These are phyloP conservation scores for Macroramphosus scolopax DNA, from an alignment of 2,797 vertebrate genomes.

Conservation along the genomic window DNA sequence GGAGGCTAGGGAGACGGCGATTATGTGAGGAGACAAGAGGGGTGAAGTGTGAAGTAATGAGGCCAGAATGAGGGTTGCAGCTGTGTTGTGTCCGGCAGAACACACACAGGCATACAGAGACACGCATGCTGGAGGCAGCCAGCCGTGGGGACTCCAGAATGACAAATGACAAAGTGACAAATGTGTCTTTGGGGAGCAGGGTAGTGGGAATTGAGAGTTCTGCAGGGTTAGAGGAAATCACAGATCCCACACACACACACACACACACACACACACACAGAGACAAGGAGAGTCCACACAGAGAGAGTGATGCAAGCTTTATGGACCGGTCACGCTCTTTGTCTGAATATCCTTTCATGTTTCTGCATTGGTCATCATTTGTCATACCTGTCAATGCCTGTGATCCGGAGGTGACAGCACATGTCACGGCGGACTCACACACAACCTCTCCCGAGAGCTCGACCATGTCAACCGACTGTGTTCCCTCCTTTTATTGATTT, in stretches of 20 bases:
- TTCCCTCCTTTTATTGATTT: slow-evolving; percentile 44
- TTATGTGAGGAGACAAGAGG: slow-evolving; percentile 37
- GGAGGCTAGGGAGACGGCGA: slow-evolving; percentile 15
- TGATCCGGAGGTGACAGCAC: slow-evolving; percentile 19
- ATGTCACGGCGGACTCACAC: slow-evolving; percentile 10
- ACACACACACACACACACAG: slow-evolving; percentile 23
- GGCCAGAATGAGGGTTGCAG: slow-evolving; percentile 61
- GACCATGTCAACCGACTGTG: slow-evolving; percentile 27
- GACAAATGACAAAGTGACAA: slow-evolving; percentile 71
- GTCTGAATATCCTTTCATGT: no score
- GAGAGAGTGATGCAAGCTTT: slow-evolving; percentile 13
- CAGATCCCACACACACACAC: slow-evolving; percentile 17
- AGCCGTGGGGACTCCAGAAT: slow-evolving; percentile 54
- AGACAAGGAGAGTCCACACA: slow-evolving; percentile 10
- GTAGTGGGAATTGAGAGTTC: slow-evolving; percentile 43
- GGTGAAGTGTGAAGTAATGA: slow-evolving; percentile 65
- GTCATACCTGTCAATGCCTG: slow-evolving; percentile 5
- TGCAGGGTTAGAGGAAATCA: slow-evolving; percentile 43
- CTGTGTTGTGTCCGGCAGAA: slow-evolving; percentile 53
- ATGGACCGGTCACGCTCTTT: slow-evolving; percentile 12
- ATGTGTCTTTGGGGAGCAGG: slow-evolving; percentile 56
- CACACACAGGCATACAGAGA: slow-evolving; percentile 13
- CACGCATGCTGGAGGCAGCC: slow-evolving; percentile 26
- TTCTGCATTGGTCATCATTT: slow-evolving; percentile 2
- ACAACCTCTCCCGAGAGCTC: slow-evolving; percentile 1